Evolutionary conservation across 2,888 invertebrate species (phyloP).

Genomic region (Drosophila vallismaia): DNA sequence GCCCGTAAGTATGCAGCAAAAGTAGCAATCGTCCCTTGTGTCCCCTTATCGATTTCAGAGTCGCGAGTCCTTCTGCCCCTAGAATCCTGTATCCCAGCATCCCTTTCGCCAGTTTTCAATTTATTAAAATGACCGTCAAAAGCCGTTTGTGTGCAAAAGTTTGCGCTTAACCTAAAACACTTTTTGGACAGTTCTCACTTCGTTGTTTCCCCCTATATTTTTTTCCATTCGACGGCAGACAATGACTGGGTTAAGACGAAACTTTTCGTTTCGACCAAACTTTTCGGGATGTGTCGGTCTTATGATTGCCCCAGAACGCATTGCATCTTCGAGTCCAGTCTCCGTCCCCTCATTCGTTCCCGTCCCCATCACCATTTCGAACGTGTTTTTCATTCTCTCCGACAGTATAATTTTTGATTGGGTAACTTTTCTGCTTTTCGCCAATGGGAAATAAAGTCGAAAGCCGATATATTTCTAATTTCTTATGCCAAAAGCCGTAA

Average conservation of each 20-base stretch:
- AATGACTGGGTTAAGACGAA: constrained; percentile 45
- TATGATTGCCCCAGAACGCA: constrained; percentile 64
- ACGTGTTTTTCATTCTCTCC: constrained; percentile 37
- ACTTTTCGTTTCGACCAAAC: constrained; percentile 34
- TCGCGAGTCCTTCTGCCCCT: not conserved
- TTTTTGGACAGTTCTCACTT: constrained; percentile 67
- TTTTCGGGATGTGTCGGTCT: constrained; percentile 37
- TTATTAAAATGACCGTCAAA: constrained; percentile 78
- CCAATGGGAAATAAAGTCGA: constrained; percentile 26
- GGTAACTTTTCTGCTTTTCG: constrained; percentile 35
- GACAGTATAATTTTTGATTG: constrained; percentile 66
- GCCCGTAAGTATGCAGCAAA: constrained; percentile 15
- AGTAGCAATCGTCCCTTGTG: constrained; percentile 34
- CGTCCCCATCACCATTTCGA: too few species aligned
- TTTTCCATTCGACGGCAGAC: constrained; percentile 22
- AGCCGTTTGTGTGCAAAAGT: constrained; percentile 65
- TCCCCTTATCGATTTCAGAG: constrained; percentile 59
- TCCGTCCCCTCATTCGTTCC: too few species aligned
- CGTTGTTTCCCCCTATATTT: constrained; percentile 9
- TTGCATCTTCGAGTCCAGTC: constrained; percentile 48
- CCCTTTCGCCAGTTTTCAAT: constrained; percentile 70
- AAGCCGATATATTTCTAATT: constrained; percentile 42
- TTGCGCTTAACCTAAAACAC: constrained; percentile 75
- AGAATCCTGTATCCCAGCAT: constrained; percentile 30
- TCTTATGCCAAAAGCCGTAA: constrained; percentile 49